Percentiles rank a stretch among this genome's conserved stretches.
Evolutionary conservation across 2,113 vertebrate species (phyloP).

Genomic region (Acanthochromis polyacanthus): DNA sequence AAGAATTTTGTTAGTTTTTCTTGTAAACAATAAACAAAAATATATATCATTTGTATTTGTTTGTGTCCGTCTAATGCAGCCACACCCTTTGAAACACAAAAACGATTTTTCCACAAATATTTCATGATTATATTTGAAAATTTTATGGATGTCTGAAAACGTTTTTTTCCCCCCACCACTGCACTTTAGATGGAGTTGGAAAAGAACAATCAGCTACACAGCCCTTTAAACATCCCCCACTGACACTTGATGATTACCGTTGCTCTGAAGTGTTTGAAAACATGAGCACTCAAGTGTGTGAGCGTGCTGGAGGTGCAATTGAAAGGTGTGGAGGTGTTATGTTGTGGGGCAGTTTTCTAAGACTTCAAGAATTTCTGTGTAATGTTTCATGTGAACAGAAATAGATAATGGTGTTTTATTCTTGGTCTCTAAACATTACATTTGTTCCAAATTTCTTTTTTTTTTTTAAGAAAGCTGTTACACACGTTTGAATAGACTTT

Average conservation of each 20-base stretch:
- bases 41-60: no score
- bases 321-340: slow-evolving; percentile 29
- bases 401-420: not conserved
- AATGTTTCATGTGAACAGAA: slow-evolving; percentile 8
- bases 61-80: no score
- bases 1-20: no score
- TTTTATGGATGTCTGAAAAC: no score
- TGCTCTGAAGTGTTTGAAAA: slow-evolving; percentile 18
- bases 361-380: slow-evolving; percentile 20
- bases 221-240: slow-evolving; percentile 14
- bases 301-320: slow-evolving; percentile 3
- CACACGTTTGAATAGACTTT: no score
- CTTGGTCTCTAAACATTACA: not conserved
- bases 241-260: slow-evolving; percentile 19
- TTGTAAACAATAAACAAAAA: no score
- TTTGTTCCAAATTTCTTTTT: no score
- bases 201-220: slow-evolving; percentile 10
- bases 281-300: slow-evolving; percentile 3
- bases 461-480: no score
- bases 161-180: no score
- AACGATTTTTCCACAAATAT: no score
- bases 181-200: slow-evolving; percentile 9
- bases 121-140: no score
- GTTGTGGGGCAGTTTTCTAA: not conserved
- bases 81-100: no score